Evolutionary conservation across 2,797 vertebrate species (phyloP), one percentile per base, ranked within the genome.

Genomic region (Ptychadena robeensis): DNA sequence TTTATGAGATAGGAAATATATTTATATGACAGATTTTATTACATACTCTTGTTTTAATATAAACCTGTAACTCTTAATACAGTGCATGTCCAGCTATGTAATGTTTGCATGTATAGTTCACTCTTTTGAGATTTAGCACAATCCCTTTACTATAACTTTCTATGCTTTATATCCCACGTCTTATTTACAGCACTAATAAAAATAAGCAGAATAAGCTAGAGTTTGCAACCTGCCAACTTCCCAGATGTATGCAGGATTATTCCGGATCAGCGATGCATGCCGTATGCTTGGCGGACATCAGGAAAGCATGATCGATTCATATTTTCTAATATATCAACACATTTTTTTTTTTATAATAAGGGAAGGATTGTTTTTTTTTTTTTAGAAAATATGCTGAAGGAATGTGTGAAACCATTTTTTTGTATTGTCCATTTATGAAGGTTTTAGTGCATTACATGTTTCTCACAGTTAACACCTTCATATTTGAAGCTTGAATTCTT

Each of bases 181-280:
- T 84, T 84, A 80, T 85, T 85, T 85, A 85, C 78, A 65, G 38
- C 78, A 57, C 83, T 80, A 85, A 85, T 85, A 85, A 85, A 85
- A 85, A 80, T 81, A 85, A 80, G 78, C 83, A 80, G 78, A 81
- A 81, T 85, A 57, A 27, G 75, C 72, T 85, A 80, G 65, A 70
- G 78, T 76, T 68, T 84, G 38, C 75, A 81, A 85, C 78, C 78
- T 85, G 83, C 83, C 83, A 85, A 85, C 78, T 80, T 76, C 78
- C 83, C 83, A 85, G 78, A 85, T 85, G 83, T 85, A 85, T 76
- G 72, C 66, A 65, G 78, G 83, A 85, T 85, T 85, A 80, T 85
- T 73, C 73, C 71, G 65, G 79, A 85, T 85, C 83, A 85, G 35
- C 76, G 83, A 80, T 76, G 70, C 66, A 40, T 85, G 66, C 78